Percentiles rank a stretch among this genome's conserved stretches.
These are phyloP conservation scores for Anomalospiza imberbis DNA, from an alignment of 2,797 vertebrate species.

Conservation along the genomic window DNA sequence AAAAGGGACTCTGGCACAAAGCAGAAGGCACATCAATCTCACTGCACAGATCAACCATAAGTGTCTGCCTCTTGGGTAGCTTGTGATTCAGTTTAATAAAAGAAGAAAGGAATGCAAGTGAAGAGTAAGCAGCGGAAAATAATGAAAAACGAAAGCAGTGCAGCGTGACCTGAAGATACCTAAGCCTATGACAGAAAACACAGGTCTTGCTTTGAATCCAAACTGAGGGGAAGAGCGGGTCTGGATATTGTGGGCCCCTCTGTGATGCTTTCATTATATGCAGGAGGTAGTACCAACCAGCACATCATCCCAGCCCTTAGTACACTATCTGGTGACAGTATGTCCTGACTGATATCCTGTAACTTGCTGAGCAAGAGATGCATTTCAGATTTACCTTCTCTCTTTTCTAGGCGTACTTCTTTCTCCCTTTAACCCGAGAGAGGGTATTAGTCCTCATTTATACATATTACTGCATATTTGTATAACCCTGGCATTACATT, in stretches of 20 bases:
- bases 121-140: background rate
- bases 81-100: background rate
- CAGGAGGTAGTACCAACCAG: background rate
- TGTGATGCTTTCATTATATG: background rate
- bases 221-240: background rate
- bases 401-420: background rate
- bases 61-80: background rate
- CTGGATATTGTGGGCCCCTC: background rate
- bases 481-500: background rate
- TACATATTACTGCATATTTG: background rate
- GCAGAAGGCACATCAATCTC: background rate
- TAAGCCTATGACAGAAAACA: background rate
- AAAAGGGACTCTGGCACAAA: background rate
- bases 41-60: background rate
- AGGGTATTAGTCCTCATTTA: background rate
- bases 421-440: background rate
- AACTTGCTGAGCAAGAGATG: background rate
- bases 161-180: background rate
- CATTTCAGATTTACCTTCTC: background rate
- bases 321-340: background rate
- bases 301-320: background rate
- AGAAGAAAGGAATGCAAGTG: background rate
- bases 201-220: background rate
- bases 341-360: background rate
- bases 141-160: accelerated